A percentile compares a stretch with the other conserved stretches of the same genome.
These are phyloP conservation scores for Dryas iulia DNA, from an alignment of 1,140 invertebrate species.

Conservation along the genomic window DNA sequence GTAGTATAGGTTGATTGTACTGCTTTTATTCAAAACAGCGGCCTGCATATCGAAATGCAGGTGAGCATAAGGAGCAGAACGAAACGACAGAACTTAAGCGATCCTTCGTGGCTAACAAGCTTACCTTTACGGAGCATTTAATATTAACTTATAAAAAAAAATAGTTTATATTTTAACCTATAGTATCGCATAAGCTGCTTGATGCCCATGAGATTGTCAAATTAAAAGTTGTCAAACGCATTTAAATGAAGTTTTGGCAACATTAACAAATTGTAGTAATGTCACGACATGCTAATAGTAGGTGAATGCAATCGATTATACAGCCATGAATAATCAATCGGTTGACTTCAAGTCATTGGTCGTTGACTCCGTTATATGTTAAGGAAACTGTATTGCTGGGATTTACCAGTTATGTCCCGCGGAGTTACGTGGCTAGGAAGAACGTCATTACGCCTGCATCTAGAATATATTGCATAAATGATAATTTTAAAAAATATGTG, in stretches of 20 bases:
- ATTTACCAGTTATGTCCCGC: not conserved
- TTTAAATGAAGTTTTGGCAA: not conserved
- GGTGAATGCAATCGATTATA: slow-evolving; percentile 4
- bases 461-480: too few species aligned
- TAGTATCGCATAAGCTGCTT: too few species aligned
- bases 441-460: not conserved
- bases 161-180: too few species aligned
- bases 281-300: not conserved
- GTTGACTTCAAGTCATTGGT: slow-evolving; percentile 1
- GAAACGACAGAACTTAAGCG: too few species aligned
- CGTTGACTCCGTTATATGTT: not conserved
- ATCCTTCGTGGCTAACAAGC: too few species aligned
- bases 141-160: too few species aligned
- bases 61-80: too few species aligned
- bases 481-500: too few species aligned
- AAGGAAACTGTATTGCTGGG: not conserved
- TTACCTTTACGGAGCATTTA: too few species aligned
- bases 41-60: too few species aligned
- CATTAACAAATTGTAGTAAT: not conserved
- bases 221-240: not conserved
- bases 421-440: not conserved
- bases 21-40: too few species aligned
- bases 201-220: not conserved
- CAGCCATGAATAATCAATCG: slow-evolving; percentile 1
- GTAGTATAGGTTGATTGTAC: too few species aligned